Percentiles rank a stretch among this genome's conserved stretches.
These are phyloP conservation scores for Elymnias hypermnestra DNA, from an alignment of 1,140 invertebrate genomes.

Conservation along the genomic window DNA sequence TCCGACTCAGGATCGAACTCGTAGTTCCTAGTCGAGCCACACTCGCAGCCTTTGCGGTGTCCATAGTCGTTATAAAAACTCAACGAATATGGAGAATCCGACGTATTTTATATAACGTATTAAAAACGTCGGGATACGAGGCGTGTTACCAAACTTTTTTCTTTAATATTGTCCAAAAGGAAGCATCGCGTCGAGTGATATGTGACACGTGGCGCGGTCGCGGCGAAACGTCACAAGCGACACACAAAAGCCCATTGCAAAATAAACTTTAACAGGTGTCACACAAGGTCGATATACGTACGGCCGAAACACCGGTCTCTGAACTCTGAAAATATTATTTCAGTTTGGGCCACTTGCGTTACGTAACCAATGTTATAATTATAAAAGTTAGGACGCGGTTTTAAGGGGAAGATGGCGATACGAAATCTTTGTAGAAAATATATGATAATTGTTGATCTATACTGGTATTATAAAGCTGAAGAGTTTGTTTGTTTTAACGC, in stretches of 20 bases:
- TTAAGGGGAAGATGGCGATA: slow-evolving; percentile 39
- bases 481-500: no score
- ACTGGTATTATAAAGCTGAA: no score
- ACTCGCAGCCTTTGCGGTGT: no score
- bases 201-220: slow-evolving; percentile 57
- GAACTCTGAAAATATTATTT: slow-evolving; percentile 74
- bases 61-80: no score
- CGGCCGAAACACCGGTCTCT: slow-evolving; percentile 35
- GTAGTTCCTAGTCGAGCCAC: no score
- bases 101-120: slow-evolving; percentile 24
- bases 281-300: slow-evolving; percentile 36
- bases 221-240: slow-evolving; percentile 36
- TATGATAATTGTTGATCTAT: no score
- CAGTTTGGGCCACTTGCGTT: slow-evolving; percentile 60
- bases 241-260: slow-evolving; percentile 29
- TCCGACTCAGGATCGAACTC: no score
- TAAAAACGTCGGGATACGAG: slow-evolving; percentile 27
- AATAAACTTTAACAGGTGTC: slow-evolving; percentile 40
- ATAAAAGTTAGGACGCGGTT: slow-evolving; percentile 55
- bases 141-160: slow-evolving; percentile 43
- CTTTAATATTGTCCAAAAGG: slow-evolving; percentile 64
- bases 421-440: slow-evolving; percentile 5
- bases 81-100: no score
- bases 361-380: slow-evolving; percentile 69
- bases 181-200: slow-evolving; percentile 66